phyloP scores from a whole-genome alignment of 2,888 invertebrate genomes.

The Drosophila prostipennis region DNA sequence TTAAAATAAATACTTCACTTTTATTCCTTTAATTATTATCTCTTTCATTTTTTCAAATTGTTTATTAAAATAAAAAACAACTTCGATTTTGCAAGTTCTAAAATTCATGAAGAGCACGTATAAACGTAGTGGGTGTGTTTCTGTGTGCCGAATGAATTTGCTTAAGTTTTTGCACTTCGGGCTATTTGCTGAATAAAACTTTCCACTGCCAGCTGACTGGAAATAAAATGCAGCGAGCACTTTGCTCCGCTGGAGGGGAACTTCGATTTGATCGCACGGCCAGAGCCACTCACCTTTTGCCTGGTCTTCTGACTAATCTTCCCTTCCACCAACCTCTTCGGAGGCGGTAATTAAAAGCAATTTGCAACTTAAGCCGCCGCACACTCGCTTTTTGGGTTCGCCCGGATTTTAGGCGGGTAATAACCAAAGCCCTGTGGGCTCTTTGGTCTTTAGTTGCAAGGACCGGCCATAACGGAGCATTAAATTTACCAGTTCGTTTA shows the following conservation, averaged over 20 bases:
- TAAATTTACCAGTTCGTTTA: slow-evolving; percentile 49
- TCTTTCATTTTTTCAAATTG: no score
- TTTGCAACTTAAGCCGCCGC: slow-evolving; percentile 33
- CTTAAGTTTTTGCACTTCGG: slow-evolving; percentile 28
- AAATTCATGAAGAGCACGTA: background rate
- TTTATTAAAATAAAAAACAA: no score
- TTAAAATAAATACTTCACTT: no score
- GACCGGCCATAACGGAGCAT: slow-evolving; percentile 26
- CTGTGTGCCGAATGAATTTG: slow-evolving; percentile 24
- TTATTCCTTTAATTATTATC: no score
- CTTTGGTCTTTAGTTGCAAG: slow-evolving; percentile 3
- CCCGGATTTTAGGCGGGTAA: slow-evolving; percentile 6
- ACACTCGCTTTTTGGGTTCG: slow-evolving; percentile 8
- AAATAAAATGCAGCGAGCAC: slow-evolving; percentile 32
- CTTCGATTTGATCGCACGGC: slow-evolving; percentile 21
- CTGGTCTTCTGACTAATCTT: slow-evolving; percentile 1
- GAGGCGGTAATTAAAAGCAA: slow-evolving; percentile 35
- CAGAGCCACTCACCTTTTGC: slow-evolving; percentile 18
- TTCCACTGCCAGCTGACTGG: slow-evolving; percentile 20
- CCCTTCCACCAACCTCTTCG: background rate
- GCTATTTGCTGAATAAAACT: slow-evolving; percentile 35
- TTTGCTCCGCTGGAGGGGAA: background rate
- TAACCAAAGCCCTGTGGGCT: slow-evolving; percentile 5
- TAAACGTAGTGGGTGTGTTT: slow-evolving; percentile 11
- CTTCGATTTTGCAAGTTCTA: background rate